phyloP scores from a whole-genome alignment of 2,888 invertebrate genomes.

The Tolmerus cingulatus region DNA sequence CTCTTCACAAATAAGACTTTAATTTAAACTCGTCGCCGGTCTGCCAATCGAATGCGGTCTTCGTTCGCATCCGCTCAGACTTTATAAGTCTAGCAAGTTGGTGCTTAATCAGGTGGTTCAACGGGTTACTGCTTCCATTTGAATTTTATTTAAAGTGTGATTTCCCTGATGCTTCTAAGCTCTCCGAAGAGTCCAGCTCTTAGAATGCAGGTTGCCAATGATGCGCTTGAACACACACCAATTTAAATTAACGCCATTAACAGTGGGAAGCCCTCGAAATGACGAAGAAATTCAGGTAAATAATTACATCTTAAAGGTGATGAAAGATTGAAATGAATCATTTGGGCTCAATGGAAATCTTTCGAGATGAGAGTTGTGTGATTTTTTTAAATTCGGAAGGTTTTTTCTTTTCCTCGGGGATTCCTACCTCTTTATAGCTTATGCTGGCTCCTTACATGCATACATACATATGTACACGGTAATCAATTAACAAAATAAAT shows the following conservation, averaged over 20 bases:
- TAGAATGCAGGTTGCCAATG: neutral
- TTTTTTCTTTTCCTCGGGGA: neutral
- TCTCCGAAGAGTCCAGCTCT: neutral
- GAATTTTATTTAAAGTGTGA: neutral
- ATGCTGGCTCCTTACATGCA: neutral
- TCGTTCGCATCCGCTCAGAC: neutral
- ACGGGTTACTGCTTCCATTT: neutral
- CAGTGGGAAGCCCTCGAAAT: neutral
- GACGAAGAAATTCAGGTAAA: neutral
- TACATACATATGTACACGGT: neutral
- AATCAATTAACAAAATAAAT: too few relatives aligned
- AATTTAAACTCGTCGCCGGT: neutral
- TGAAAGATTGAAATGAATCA: neutral
- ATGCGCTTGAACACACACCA: neutral
- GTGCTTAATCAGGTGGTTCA: too few relatives aligned
- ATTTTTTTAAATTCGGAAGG: neutral
- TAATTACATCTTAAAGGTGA: neutral
- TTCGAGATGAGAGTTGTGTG: neutral
- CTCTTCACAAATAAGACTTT: neutral
- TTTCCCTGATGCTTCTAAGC: neutral
- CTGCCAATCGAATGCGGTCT: neutral
- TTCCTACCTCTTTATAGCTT: neutral
- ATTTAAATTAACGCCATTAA: neutral
- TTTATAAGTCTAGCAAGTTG: neutral
- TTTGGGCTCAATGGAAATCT: neutral